Evolutionary conservation across 2,888 invertebrate species (phyloP), one percentile per base, ranked within the genome.

Genomic region (Coelopa pilipes): DNA sequence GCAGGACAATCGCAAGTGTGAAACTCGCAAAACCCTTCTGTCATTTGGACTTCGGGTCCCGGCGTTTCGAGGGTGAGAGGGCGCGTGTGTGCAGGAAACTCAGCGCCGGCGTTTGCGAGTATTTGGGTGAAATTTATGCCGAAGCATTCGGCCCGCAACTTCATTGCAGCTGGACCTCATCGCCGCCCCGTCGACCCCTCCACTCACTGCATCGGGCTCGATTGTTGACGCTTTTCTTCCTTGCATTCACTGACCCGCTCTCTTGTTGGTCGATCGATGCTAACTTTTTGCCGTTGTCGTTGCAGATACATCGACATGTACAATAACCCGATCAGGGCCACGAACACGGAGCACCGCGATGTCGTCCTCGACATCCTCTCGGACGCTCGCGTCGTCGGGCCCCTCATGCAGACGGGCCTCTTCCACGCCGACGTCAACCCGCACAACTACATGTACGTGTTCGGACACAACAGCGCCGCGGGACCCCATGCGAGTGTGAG

Each of bases 371-470:
- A 96, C 84, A 92, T 97, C 75, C 90, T 98, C 76, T 96, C 96
- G 71, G 97, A 98, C 87, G 95, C 96, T 10, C 91, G 95, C 74
- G 93, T 95, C 21, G 91, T 94, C 24, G 94, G 96, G 0, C 97
- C 97, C 0, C 88, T 95, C 78, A 89, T 95, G 76, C 90, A 92
- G 87, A 92, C 93, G 76, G 94, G 93, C 19, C 90, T 92, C 86
- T 92, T 93, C 85, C 95, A 95, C 82, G 91, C 94, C 5, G 90
- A 90, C 79, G 90, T 92, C 45, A 94, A 94, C 87, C 89, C 91
- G 0, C 92, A 92, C 82, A 94, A 94, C 72, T 96, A 93, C 86
- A 94, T 96, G 90, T 96, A 96, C 84, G 94, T 96, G 45, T 96
- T 96, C 82, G 92, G 93, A 7, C 96, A 97, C 84, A 94, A 93